Percentiles rank a stretch among this genome's conserved stretches.
phyloP scores from a whole-genome alignment of 2,113 vertebrate genomes.

The Xiphorhynchus elegans region DNA sequence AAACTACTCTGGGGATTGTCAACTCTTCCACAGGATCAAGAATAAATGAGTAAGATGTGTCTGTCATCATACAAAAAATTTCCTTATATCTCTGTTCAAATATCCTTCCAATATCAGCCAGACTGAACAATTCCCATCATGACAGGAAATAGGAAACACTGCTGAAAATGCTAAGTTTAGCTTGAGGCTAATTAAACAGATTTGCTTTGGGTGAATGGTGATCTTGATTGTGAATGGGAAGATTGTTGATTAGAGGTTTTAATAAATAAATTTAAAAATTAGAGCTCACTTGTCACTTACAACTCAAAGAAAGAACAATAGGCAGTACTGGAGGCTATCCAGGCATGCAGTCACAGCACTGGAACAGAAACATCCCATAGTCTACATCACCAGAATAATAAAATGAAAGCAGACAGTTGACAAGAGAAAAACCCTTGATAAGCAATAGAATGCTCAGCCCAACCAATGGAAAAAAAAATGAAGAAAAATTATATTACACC shows the following conservation, averaged over 20 bases:
- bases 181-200: neutral
- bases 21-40: neutral
- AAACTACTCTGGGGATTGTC: neutral
- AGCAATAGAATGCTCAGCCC: neutral
- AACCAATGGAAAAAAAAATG: neutral
- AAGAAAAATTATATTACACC: neutral
- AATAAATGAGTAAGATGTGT: neutral
- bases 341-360: neutral
- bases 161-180: neutral
- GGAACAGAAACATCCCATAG: neutral
- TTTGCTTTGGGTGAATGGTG: neutral
- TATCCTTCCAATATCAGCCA: neutral
- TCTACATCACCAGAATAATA: neutral
- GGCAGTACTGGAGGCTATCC: conserved; percentile 36
- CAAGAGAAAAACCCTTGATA: neutral
- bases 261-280: conserved; percentile 55
- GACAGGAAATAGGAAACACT: neutral
- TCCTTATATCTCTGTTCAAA: neutral
- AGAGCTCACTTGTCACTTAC: conserved; percentile 21
- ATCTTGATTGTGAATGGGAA: conserved; percentile 4
- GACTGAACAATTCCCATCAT: neutral
- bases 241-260: conserved; percentile 17
- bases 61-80: neutral
- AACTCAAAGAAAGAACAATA: conserved; percentile 28
- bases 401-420: neutral